Base-by-base conservation (phyloP, 2,113 vertebrate species). In the Glaucomys volans region DNA sequence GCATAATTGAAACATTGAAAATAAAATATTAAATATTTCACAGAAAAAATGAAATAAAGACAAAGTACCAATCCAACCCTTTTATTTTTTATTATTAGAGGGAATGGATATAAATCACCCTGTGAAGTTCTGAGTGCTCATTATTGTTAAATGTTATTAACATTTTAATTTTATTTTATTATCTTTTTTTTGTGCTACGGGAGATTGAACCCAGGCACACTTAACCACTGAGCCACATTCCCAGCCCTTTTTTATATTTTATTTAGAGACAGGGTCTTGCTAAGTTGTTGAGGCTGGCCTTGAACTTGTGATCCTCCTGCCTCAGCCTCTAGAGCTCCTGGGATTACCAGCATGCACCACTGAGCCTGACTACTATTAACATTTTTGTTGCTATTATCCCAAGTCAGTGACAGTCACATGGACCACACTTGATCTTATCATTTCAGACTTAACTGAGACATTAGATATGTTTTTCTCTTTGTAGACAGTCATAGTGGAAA, bases 71-170 rank as follows among this genome's bases (percentile, higher is more conserved):
- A 37, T 20, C 22, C n/a, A 52, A 12, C 30, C 35, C 28, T 79
- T 77, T 79, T 40, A 6, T 67, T 76, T 76, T 91, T 84, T 88
- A 72, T 42, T 82, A 47, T 62, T 81, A 87, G 42, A 81, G 81
- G 26, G 42, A 44, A 81, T 44, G 81, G 62, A 90, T 72, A 47
- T 35, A 64, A 86, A 57, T 76, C 37, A 35, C n/a, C 40, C 40
- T 62, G n/a, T 71, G 74, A 80, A 96, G 90, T 24, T 40, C 44
- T 59, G 26, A 75, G 16, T 83, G 32, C 81, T 97, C 44, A 84
- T 57, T 22, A 52, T 57, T 24, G 22, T 57, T 11, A 50, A 50
- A 50, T 50, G 50, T 50, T 50, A 50, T 50, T 50, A 50, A 50
- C 12, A 13, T 50, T 50, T 22, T 57, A 20, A 57, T 57, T 57